A percentile compares a stretch with the other conserved stretches of the same genome.
Conservation (phyloP, 2,888 invertebrate species). For the Chelonus formosanus region DNA sequence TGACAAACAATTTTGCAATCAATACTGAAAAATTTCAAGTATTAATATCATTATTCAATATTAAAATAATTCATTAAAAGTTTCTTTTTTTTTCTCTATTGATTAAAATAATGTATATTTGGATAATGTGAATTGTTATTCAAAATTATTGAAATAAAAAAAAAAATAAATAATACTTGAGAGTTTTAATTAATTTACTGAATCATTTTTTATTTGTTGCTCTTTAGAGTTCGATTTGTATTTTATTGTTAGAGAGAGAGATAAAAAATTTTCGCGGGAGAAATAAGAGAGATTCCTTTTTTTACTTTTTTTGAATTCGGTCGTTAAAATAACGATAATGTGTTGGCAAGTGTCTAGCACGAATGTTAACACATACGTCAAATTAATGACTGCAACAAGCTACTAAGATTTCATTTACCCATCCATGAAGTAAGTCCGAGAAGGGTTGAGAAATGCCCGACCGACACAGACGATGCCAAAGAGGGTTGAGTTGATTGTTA, state of each 20-base stretch:
- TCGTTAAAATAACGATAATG: conserved; percentile 54
- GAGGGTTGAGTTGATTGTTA: neutral
- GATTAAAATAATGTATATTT: too few species aligned
- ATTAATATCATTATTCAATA: too few species aligned
- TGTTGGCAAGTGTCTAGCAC: conserved; percentile 43
- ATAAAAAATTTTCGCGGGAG: conserved; percentile 16
- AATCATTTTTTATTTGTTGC: too few species aligned
- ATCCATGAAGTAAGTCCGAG: neutral
- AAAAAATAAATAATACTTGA: too few species aligned
- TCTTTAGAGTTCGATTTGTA: too few species aligned
- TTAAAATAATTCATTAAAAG: too few species aligned
- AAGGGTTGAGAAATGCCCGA: conserved; percentile 20
- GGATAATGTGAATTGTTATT: too few species aligned
- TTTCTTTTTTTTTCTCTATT: too few species aligned
- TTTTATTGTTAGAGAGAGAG: neutral
- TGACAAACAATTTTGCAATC: too few species aligned
- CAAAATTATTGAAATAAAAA: too few species aligned
- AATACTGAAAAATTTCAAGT: too few species aligned
- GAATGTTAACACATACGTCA: conserved; percentile 49
- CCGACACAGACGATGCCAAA: conserved; percentile 32
- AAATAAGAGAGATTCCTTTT: conserved; percentile 25
- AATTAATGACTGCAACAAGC: conserved; percentile 49
- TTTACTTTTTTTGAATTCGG: conserved; percentile 41
- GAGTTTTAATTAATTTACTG: too few species aligned
- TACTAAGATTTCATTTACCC: conserved; percentile 38